These are phyloP conservation scores for Prunella fulvescens DNA, from an alignment of 2,113 vertebrate species.

Conservation along the genomic window DNA sequence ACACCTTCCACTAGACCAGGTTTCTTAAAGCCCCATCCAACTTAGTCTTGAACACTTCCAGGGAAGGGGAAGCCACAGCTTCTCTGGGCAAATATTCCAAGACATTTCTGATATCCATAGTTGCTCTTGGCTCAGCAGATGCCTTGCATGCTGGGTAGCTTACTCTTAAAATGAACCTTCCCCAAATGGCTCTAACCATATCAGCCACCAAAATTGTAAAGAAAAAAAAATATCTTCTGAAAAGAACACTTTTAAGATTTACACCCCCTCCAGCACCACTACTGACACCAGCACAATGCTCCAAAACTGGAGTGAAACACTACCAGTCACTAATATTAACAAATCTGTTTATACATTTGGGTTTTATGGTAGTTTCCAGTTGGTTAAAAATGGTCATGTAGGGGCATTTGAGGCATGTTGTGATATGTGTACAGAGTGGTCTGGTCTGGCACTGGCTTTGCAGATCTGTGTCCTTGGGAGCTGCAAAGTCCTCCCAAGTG, in stretches of 20 bases:
- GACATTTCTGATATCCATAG: background rate
- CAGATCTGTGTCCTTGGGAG: background rate
- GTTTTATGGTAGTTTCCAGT: background rate
- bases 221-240: background rate
- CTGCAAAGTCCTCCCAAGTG: background rate
- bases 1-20: background rate
- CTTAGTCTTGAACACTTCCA: background rate
- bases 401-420: background rate
- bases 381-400: background rate
- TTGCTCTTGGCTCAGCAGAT: background rate
- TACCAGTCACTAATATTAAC: background rate
- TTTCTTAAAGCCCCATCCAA: background rate
- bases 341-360: background rate
- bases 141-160: background rate
- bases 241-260: background rate
- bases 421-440: background rate
- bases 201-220: background rate
- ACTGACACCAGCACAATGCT: accelerated
- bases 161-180: background rate
- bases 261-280: background rate
- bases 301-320: background rate
- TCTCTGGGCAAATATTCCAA: background rate
- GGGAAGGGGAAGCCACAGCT: background rate
- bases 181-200: background rate
- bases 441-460: background rate